A percentile compares a stretch with the other conserved stretches of the same genome.
Conservation (phyloP, 53 echinoderm and acorn worm genomes). For the Astropecten irregularis region DNA sequence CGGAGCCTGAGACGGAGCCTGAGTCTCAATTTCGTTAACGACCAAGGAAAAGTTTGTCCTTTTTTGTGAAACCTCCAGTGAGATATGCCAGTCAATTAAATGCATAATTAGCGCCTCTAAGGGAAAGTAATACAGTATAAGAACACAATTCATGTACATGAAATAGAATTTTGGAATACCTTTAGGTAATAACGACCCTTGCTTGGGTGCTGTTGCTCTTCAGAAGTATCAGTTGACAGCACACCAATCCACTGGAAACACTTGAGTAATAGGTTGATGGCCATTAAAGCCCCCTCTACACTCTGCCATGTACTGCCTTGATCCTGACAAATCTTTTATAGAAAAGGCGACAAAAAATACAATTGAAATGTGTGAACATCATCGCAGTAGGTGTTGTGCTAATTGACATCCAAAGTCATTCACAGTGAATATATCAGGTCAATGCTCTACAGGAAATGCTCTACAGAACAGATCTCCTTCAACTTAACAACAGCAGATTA, state of each 20-base stretch:
- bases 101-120: too few relatives aligned
- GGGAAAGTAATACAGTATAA: too few relatives aligned
- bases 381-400: neutral
- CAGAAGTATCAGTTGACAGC: neutral
- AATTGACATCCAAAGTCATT: neutral
- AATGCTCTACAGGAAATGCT: too few relatives aligned
- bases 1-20: too few relatives aligned
- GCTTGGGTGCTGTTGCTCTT: neutral
- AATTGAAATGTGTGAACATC: neutral
- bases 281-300: conserved; percentile 95
- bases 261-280: conserved; percentile 75
- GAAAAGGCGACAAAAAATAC: conserved; percentile 2
- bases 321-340: conserved; percentile 79
- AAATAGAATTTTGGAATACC: too few relatives aligned
- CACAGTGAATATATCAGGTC: too few relatives aligned
- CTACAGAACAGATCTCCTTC: too few relatives aligned
- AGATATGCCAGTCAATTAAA: too few relatives aligned
- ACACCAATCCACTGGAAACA: conserved; percentile 91
- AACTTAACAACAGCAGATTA: neutral
- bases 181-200: conserved; percentile 71
- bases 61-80: too few relatives aligned
- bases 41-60: too few relatives aligned
- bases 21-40: too few relatives aligned
- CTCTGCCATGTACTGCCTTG: conserved; percentile 87
- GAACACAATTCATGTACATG: too few relatives aligned